Evolutionary conservation across 2,888 invertebrate genomes (phyloP).

Genomic region (Mythimna lalbum): DNA sequence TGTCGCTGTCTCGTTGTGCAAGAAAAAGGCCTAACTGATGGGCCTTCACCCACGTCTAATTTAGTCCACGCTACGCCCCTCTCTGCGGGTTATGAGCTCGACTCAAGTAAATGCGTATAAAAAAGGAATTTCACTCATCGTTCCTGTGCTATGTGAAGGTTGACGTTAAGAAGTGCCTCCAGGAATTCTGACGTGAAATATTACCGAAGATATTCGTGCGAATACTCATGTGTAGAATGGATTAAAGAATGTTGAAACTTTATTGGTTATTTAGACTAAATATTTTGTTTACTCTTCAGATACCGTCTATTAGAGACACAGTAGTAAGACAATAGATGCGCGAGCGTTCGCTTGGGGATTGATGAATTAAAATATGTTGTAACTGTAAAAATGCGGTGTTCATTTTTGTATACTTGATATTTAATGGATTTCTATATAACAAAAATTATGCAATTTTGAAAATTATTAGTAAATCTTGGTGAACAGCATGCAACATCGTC

Average conservation of each 20-base stretch:
- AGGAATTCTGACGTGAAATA: conserved; percentile 51
- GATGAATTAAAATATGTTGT: neutral
- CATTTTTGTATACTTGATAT: neutral
- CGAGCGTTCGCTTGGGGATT: too few species aligned
- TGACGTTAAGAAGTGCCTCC: conserved; percentile 52
- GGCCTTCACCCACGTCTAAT: too few species aligned
- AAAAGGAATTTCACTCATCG: conserved; percentile 63
- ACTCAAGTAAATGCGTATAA: conserved; percentile 61
- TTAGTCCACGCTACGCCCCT: too few species aligned
- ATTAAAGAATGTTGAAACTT: conserved; percentile 34
- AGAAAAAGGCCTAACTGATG: too few species aligned
- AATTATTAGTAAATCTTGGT: too few species aligned
- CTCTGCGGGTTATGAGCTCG: conserved; percentile 50
- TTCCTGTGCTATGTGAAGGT: conserved; percentile 48
- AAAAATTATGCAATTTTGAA: too few species aligned
- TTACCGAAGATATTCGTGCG: conserved; percentile 49
- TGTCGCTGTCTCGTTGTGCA: too few species aligned
- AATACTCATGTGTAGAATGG: conserved; percentile 29
- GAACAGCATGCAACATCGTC: too few species aligned
- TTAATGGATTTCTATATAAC: neutral
- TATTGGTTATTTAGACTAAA: conserved; percentile 9
- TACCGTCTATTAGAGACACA: too few species aligned
- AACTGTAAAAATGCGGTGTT: too few species aligned
- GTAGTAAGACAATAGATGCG: too few species aligned
- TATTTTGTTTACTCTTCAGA: conserved; percentile 1